Evolutionary conservation across 2,888 invertebrate species (phyloP).

Genomic region (Tortricodes alternella): DNA sequence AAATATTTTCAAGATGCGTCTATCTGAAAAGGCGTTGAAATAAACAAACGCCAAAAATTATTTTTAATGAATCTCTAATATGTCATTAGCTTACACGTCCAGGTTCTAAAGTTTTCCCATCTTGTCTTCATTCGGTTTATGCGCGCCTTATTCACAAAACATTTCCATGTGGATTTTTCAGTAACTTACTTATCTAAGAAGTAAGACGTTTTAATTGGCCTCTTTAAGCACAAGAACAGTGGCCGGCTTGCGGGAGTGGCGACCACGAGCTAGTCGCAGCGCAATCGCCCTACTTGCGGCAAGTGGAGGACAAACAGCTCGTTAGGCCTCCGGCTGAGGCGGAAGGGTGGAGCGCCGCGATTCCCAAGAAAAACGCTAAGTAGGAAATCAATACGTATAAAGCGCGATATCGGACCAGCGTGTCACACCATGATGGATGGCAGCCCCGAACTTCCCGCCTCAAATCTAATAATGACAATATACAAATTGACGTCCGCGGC

Average conservation of each 20-base stretch:
- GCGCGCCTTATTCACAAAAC: too few relatives aligned
- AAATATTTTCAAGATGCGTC: not conserved
- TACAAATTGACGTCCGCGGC: conserved; percentile 80
- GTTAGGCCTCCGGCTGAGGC: conserved; percentile 69
- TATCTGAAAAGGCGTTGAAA: not conserved
- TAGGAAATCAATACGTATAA: conserved; percentile 83
- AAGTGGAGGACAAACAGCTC: conserved; percentile 81
- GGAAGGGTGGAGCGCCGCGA: conserved; percentile 80
- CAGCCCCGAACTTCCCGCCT: conserved; percentile 76
- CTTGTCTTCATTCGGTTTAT: too few relatives aligned
- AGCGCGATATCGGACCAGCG: conserved; percentile 79
- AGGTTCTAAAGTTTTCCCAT: too few relatives aligned
- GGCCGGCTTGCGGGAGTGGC: conserved; percentile 1
- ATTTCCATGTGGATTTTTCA: too few relatives aligned
- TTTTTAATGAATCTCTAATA: too few relatives aligned
- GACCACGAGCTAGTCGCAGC: conserved; percentile 34
- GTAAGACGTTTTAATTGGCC: not conserved
- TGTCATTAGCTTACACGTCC: too few relatives aligned
- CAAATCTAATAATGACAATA: conserved; percentile 81
- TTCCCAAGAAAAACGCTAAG: conserved; percentile 82
- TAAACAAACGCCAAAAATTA: not conserved
- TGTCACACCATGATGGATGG: conserved; percentile 81
- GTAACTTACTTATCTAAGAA: not conserved
- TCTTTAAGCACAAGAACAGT: conserved; percentile 8
- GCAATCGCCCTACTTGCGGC: conserved; percentile 60